A percentile compares a stretch with the other conserved stretches of the same genome.
These are phyloP conservation scores for Cassiopea xamachana DNA, from an alignment of 30 jellyfish, hydroid and myxozoan genomes.

Conservation along the genomic window DNA sequence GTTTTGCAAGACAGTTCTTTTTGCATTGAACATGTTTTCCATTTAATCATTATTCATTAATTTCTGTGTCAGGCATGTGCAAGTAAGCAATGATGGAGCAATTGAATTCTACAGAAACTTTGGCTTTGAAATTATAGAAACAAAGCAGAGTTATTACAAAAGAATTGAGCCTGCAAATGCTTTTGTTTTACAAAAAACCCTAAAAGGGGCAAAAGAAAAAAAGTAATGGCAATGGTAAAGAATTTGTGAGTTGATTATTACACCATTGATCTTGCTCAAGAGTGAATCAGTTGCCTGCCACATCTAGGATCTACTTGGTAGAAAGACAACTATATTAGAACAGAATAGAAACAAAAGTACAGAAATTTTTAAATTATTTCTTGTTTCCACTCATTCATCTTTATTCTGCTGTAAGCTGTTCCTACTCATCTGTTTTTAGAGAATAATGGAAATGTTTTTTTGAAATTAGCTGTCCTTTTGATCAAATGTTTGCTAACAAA, in stretches of 20 bases:
- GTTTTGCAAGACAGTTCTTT: background rate
- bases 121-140: constrained; percentile 96
- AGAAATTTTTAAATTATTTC: too few species aligned
- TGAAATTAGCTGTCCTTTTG: too few species aligned
- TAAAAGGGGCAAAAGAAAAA: constrained; percentile 56
- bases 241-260: background rate
- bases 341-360: too few species aligned
- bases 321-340: too few species aligned
- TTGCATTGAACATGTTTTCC: too few species aligned
- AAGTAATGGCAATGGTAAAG: background rate
- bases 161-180: constrained; percentile 99
- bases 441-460: too few species aligned
- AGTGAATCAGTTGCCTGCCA: too few species aligned
- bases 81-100: constrained; percentile 98
- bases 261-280: background rate
- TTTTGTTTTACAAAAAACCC: constrained; percentile 92
- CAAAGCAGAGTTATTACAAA: constrained; percentile 95
- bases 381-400: too few species aligned
- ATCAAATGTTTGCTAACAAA: too few species aligned
- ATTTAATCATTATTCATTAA: background rate
- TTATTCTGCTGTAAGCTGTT: too few species aligned
- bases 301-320: too few species aligned
- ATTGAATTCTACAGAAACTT: constrained; percentile 91
- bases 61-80: constrained; percentile 86
- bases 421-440: too few species aligned